A percentile compares a stretch with the other conserved stretches of the same genome.
These are phyloP conservation scores for Hemibagrus wyckioides DNA, from an alignment of 2,113 vertebrate genomes.

Conservation along the genomic window DNA sequence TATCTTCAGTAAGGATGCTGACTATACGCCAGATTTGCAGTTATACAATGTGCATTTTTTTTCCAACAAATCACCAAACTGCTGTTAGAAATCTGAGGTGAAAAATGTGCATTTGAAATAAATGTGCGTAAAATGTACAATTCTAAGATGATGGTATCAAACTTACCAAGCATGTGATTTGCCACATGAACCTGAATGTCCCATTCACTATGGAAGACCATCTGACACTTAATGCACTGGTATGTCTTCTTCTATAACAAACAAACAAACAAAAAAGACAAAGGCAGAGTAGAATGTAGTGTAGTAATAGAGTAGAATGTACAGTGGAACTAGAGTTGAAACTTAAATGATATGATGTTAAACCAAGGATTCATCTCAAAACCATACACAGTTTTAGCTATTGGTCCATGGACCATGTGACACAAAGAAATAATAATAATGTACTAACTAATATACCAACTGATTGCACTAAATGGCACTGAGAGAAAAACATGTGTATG, in stretches of 20 bases:
- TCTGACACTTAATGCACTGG: conserved; percentile 99
- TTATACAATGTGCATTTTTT: not conserved
- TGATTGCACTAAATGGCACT: not conserved
- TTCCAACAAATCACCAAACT: not conserved
- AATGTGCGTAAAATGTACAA: not conserved
- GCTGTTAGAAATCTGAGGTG: not conserved
- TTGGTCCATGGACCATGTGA: not conserved
- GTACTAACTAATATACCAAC: not conserved
- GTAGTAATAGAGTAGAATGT: not conserved
- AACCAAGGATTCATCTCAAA: not conserved
- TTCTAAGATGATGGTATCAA: not conserved
- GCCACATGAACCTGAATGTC: conserved; percentile 99
- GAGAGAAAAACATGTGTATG: not conserved
- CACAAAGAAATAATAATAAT: not conserved
- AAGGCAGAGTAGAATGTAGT: not conserved
- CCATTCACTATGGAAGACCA: conserved; percentile 99
- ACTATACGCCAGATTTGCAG: not conserved
- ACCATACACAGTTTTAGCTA: not conserved
- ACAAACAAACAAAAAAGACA: not conserved
- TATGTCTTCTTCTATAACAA: conserved; percentile 94
- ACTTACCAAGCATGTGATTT: conserved; percentile 99
- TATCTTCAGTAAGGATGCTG: not conserved
- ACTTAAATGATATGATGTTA: not conserved
- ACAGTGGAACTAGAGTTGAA: not conserved
- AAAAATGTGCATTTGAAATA: not conserved